Percentiles rank a stretch among this genome's conserved stretches.
phyloP scores from a whole-genome alignment of 2,888 invertebrate genomes.

The Rhabditophanes sp. region DNA sequence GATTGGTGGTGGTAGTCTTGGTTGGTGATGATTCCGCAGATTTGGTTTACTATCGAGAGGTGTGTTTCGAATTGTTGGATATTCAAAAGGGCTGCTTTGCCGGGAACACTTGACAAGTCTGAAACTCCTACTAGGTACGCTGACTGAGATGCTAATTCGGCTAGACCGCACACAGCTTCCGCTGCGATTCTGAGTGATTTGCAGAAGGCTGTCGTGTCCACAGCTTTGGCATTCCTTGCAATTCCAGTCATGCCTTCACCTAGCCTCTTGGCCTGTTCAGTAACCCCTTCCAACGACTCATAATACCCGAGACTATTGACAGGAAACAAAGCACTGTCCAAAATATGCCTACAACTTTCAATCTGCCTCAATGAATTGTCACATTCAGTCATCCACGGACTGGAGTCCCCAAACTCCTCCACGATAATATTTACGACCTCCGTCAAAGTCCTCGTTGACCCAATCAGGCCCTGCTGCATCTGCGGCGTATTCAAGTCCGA shows the following conservation, averaged over 20 bases:
- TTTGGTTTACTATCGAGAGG: conserved; percentile 71
- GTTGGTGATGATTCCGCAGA: conserved; percentile 53
- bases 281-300: conserved; percentile 76
- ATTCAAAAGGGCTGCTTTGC: conserved; percentile 71
- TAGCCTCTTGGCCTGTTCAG: conserved; percentile 62
- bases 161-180: conserved; percentile 69
- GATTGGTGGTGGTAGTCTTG: conserved; percentile 40
- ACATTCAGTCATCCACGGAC: conserved; percentile 89
- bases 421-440: conserved; percentile 18
- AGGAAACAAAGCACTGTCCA: conserved; percentile 65
- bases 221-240: conserved; percentile 72
- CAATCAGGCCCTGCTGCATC: conserved; percentile 18
- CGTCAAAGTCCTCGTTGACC: conserved; percentile 14
- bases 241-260: conserved; percentile 71
- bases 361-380: conserved; percentile 83
- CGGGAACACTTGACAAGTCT: conserved; percentile 72
- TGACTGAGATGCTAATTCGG: conserved; percentile 73
- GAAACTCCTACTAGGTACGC: conserved; percentile 85
- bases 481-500: conserved; percentile 7
- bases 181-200: conserved; percentile 58
- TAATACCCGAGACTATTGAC: conserved; percentile 74
- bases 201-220: conserved; percentile 68
- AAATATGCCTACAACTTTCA: conserved; percentile 61
- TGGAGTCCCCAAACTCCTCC: conserved; percentile 3
- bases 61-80: conserved; percentile 71